Evolutionary conservation across 2,113 vertebrate genomes (phyloP).

Genomic region (Seriola aureovittata): DNA sequence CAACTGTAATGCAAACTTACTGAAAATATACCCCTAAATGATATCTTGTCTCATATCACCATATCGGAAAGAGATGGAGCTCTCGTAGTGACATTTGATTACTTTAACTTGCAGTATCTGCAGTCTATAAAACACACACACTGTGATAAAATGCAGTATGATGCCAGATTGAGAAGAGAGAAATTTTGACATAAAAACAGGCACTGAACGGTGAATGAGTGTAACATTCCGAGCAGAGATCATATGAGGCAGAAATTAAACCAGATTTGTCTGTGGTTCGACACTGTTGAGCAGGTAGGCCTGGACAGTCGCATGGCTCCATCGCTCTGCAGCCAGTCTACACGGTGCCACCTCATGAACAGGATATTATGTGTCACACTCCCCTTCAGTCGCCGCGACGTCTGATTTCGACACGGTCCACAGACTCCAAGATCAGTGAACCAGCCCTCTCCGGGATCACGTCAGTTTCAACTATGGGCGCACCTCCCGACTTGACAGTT

Average conservation of each 20-base stretch:
- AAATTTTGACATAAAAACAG: background rate
- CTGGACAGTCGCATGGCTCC: conserved; percentile 41
- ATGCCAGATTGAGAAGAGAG: background rate
- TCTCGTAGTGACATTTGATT: background rate
- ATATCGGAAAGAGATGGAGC: background rate
- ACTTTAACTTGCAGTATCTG: background rate
- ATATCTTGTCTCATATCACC: background rate
- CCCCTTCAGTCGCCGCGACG: conserved; percentile 42
- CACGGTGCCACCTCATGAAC: conserved; percentile 32
- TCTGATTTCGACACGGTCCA: conserved; percentile 40
- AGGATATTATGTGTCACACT: conserved; percentile 34
- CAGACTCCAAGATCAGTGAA: background rate
- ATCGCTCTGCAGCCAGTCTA: conserved; percentile 41
- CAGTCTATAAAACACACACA: background rate
- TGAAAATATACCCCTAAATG: background rate
- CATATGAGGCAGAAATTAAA: background rate
- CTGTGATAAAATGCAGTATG: background rate
- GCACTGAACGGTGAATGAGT: background rate
- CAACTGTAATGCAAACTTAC: background rate
- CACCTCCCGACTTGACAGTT: conserved; percentile 76
- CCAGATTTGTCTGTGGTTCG: background rate
- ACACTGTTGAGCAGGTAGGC: conserved; percentile 18
- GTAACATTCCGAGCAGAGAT: background rate
- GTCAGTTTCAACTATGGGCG: conserved; percentile 65
- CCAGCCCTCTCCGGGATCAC: conserved; percentile 37